Evolutionary conservation across 2,113 vertebrate species (phyloP), one percentile per base, ranked within the genome.

Genomic region (Apteryx owenii): DNA sequence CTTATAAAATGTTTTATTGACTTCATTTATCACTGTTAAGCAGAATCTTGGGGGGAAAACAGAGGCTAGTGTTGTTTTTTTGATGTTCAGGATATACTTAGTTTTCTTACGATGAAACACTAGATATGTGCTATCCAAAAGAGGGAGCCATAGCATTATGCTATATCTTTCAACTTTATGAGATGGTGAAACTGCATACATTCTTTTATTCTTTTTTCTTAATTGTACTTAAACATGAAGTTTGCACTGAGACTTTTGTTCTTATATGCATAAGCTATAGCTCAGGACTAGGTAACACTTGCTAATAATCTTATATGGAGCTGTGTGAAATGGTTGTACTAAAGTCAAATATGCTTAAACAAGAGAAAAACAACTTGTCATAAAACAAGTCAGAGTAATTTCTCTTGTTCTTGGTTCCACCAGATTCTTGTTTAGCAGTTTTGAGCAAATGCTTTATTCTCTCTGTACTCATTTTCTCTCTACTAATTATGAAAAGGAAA

Each of bases 81-180:
- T 58, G 23, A 1, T 81, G 29, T 25, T 93, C 77, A 89, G 14
- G 9, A 79, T 29, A 81, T 15, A 18, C 48, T 78, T 36, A 69
- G 12, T 85, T 95, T 90, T 81, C 21, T 76, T 72, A 16, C 19
- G 70, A 53, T 15, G 85, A 31, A 53, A 93, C 85, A 95, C 56
- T 77, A 72, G 68, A 86, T 95, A 66, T 51, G 18, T 84, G 48
- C 17, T 68, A 90, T 97, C 98, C 98, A 98, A 98, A 97, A 98
- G 98, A 98, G 98, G 97, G 97, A 97, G 97, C 97, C 91, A 93
- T 95, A 98, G 84, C 75, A 97, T 98, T 98, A 73, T 92, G 33
- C 62, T 97, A 89, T 66, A 40, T 56, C 56, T 65, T 85, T 88
- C 13, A 36, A 40, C 51, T 88, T 96, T 65, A 68, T 25, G 25